Evolutionary conservation across 2,888 invertebrate genomes (phyloP), one percentile per base, ranked within the genome.

Genomic region (Serrognathus titanus): DNA sequence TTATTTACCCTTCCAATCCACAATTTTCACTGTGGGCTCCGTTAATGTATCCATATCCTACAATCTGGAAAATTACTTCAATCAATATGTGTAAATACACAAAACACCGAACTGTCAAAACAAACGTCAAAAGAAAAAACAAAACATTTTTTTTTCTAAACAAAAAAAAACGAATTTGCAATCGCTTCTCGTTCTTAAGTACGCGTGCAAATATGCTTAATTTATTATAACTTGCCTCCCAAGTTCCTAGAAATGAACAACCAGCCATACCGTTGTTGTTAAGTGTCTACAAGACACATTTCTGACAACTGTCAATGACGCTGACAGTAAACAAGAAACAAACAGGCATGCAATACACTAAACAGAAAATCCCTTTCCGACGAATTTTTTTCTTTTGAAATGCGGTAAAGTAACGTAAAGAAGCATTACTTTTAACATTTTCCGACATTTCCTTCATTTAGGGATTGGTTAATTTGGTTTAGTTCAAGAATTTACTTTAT

Each of bases 191-290:
- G 3, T 47, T 24, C 35, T 16, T 16, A 16, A 16, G 16, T 16
- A 16, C 16, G 16, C 16, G 16, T 16, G 16, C 16, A 16, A 16
- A 16, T 16, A 16, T 16, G 16, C 3, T 16, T 16, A 16, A 16
- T 16, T 16, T 16, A 16, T 52, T 7, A 6, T 41, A 59, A 66
- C 69, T 71, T 71, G 82, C 83, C 80, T 82, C 82, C 83, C 83
- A 83, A 63, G 79, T 81, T 63, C 82, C 82, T 60, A 79, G 72
- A 70, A 81, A 82, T 53, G 78, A 77, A 67, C 79, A 78, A 61
- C 76, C 78, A 66, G 78, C 75, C 77, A 77, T 77, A 43, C 38
- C 60, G n/a, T n/a, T 16, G 9, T 58, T 58, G 52, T 47, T 41
- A 39, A 39, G 54, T 55, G 43, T 48, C 36, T 38, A 50, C 48